A percentile compares a stretch with the other conserved stretches of the same genome.
phyloP scores from a whole-genome alignment of 1,140 invertebrate species.

The Aphaenogaster ashmeadi region DNA sequence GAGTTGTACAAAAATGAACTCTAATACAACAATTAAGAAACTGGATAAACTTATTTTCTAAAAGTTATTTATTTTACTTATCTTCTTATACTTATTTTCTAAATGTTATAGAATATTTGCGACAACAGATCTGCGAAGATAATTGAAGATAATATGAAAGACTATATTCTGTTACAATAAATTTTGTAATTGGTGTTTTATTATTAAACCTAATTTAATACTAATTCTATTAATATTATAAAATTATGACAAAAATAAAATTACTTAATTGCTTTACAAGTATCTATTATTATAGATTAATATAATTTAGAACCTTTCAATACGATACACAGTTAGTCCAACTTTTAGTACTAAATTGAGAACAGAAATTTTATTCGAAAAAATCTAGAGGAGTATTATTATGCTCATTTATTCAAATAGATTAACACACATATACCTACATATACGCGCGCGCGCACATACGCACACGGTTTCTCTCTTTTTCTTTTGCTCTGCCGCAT shows the following conservation, averaged over 20 bases:
- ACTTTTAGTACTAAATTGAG: background rate
- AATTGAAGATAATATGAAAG: background rate
- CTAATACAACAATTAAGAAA: background rate
- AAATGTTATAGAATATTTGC: too few relatives aligned
- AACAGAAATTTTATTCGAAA: background rate
- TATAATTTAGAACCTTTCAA: background rate
- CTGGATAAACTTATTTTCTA: background rate
- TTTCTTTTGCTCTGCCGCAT: background rate
- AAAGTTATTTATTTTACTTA: background rate
- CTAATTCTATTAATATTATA: background rate
- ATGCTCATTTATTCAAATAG: slow-evolving; percentile 9
- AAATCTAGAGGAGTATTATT: background rate
- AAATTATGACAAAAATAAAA: background rate
- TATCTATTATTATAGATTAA: background rate
- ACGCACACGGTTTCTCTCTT: background rate
- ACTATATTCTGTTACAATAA: background rate
- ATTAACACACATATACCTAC: background rate
- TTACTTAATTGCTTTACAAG: background rate
- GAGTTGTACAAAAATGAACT: background rate
- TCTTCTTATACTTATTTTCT: too few relatives aligned
- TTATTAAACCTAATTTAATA: background rate
- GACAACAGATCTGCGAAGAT: background rate
- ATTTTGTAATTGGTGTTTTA: background rate
- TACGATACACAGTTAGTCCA: background rate
- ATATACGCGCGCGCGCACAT: background rate